Evolutionary conservation across 2,888 invertebrate genomes (phyloP), one percentile per base, ranked within the genome.

Genomic region (Eilema sororculum): DNA sequence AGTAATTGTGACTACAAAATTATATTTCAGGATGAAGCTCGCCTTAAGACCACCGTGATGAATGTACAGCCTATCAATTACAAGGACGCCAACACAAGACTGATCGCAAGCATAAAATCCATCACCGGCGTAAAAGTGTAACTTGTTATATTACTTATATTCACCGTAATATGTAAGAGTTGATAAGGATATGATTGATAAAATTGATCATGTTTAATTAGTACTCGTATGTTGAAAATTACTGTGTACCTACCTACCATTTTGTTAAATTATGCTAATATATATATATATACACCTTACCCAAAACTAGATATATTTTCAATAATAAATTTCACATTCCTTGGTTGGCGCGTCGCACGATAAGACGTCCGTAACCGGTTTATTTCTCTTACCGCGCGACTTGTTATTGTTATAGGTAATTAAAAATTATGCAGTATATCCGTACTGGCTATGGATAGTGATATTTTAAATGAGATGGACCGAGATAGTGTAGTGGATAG

Each of bases 31-130:
- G 98, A 98, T 91, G 98, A 98, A 91, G 96, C 96, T 52, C 96
- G 98, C 60, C 92, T 98, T 77, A 98, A 98, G 93, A 96, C 97
- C 0, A 96, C 97, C 0, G 97, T 97, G 16, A 94, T 97, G 81
- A 96, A 94, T 67, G 97, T 97, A 0, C 95, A 96, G 16, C 97
- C 97, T 0, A 89, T 99, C 0, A 97, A 98, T 90, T 97, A 96
- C 88, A 97, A 97, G 78, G 97, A 97, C 46, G 98, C 97, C 72
- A 98, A 97, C 80, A 93, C 96, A 41, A 96, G 97, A 86, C 94
- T 99, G 66, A 90, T 98, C 25, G 95, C 96, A 68, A 97, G 97
- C 86, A 96, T 98, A 68, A 97, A 97, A 83, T 94, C 96, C 65
- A 84, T 96, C 63, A 95, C 96, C 20, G 96, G 96, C 30, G 94